Conservation (phyloP, 2,797 vertebrate genomes). For the Acrocephalus scirpaceus region DNA sequence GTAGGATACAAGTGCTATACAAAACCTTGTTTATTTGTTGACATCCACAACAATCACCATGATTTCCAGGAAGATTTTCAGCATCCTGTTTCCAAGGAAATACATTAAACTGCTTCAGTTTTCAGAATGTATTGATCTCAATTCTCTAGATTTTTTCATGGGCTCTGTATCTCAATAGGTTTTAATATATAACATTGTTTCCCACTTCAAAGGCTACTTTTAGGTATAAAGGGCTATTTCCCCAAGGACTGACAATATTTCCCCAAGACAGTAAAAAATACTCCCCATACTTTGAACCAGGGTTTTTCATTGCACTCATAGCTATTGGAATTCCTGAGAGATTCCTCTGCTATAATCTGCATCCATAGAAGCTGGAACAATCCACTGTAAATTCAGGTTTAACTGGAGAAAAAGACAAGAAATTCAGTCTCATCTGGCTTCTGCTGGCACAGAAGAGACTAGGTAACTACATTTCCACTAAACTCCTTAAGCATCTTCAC, state of each 20-base stretch:
- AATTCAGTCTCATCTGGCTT: background rate
- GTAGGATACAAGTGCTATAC: background rate
- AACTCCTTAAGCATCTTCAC: background rate
- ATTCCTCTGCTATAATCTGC: background rate
- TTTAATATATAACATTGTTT: background rate
- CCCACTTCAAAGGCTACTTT: background rate
- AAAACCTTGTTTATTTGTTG: background rate
- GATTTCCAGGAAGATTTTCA: background rate
- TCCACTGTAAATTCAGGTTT: background rate
- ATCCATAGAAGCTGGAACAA: background rate
- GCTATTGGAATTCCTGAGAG: background rate
- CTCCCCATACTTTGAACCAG: background rate
- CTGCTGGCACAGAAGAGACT: background rate
- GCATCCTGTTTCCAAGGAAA: background rate
- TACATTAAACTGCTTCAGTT: background rate
- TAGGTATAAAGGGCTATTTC: background rate
- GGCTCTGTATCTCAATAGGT: background rate
- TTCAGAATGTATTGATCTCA: background rate
- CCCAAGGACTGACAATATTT: background rate
- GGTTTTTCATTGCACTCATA: background rate
- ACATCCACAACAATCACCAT: background rate
- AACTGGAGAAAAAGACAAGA: background rate
- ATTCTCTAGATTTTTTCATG: background rate
- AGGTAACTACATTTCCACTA: background rate
- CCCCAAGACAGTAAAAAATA: background rate